Base-by-base conservation (phyloP, 2,888 invertebrate genomes). In the Lottia gigantea region DNA sequence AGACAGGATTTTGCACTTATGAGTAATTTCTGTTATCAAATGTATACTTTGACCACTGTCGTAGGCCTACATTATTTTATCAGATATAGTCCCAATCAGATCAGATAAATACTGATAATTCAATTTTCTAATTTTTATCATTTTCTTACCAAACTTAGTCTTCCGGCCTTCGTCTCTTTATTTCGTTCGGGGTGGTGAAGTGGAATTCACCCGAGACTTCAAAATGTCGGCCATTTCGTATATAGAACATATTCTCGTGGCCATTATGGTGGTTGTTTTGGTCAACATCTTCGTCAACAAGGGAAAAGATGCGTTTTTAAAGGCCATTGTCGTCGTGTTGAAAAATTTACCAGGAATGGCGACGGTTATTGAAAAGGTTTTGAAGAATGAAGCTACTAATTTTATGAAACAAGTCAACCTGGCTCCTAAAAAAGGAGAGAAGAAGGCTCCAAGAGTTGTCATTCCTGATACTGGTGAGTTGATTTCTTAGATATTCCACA, bases 321-420 rank as follows among this genome's bases (percentile, higher is more conserved):
- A 80, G 64, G 78, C 81, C 15, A 64, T 84, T 15, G 73, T 84
- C n/a, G 67, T 82, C 4, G 81, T 78, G 3, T 31, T 83, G 31
- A 83, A 82, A 71, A 72, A 70, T 62, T 71, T 83, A 0, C 82
- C 82, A 15, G 83, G 84, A 3, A 80, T 83, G 2, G 73, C 76
- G n/a, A 64, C 66, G 0, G 46, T 82, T 1, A 75, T 84, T 45
- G 72, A 73, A n/a, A 63, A 71, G 4, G 72, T 80, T 0, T 73
- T 84, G 8, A 76, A 80, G 23, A 80, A 77, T 31, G 82, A 83
- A 62, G 82, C 81, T 11, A 71, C 75, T 1, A 81, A 78, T 66
- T 84, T 84, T 69, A 78, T 84, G 25, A 73, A 74, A 12, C 78
- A 80, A 67, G 75, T 78, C 11, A 78, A 78, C 15, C 74, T 76